Base-by-base conservation (phyloP, 2,888 invertebrate species). In the Campaea margaritaria region DNA sequence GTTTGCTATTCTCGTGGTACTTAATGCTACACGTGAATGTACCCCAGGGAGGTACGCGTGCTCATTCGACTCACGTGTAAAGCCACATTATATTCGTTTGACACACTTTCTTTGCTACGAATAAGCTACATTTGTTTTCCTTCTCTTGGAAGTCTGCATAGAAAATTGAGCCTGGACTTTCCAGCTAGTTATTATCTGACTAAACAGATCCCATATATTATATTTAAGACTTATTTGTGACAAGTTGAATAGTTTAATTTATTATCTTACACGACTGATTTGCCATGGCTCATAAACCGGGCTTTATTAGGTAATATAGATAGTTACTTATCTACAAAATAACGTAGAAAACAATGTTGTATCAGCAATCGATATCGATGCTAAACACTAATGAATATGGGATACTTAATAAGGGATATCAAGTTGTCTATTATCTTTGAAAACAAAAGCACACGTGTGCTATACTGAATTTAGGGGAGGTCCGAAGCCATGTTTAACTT, bases 311-410 rank as follows among this genome's bases (percentile, higher is more conserved):
- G 73, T 72, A 70, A 60, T 59, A 51, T 38, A 60, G 58, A 59
- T 62, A 66, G 54, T 60, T 58, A 74, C 74, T 78, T 82, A 82
- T 80, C 76, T 77, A 73, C 69, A 74, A 72, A 81, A 80, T 76
- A 80, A 76, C 68, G 72, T 75, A 78, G 74, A 79, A 78, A 86
- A 83, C 80, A 84, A 84, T 80, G 72, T 73, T 70, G 74, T 83
- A 80, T 75, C 76, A 78, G 76, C 70, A 76, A 80, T 76, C 72
- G 75, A 82, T 82, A 81, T 67, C 47, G 42, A 45, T 58, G 64
- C 45, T 73, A 76, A 75, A 44, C 59, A 64, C 49, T 73, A 78
- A 73, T 74, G 53, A 70, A 69, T 71, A 58, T 57, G 52, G 58
- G 64, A 73, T 66, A 62, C 68, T 64, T 65, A 10, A 31, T 63